phyloP scores from a whole-genome alignment of 1,140 invertebrate species.

The Arctopsyche grandis region DNA sequence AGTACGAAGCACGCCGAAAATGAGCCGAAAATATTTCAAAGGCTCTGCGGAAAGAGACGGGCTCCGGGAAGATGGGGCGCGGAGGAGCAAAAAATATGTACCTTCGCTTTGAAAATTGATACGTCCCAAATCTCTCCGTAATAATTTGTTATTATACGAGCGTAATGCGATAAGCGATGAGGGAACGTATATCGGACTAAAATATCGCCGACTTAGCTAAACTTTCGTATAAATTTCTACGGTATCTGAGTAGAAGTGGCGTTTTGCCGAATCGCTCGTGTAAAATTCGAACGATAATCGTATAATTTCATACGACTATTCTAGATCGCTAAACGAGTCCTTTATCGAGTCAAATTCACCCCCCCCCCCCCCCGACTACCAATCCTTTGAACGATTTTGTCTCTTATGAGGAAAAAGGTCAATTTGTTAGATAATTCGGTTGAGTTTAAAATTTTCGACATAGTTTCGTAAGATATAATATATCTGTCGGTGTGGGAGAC shows the following conservation, averaged over 20 bases:
- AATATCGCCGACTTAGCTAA: conserved; percentile 24
- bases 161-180: conserved; percentile 22
- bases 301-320: conserved; percentile 10
- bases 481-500: not conserved
- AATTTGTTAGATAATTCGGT: too few relatives aligned
- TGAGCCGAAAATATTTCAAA: conserved; percentile 11
- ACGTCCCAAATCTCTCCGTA: conserved; percentile 21
- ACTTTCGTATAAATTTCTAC: conserved; percentile 13
- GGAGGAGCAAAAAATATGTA: not conserved
- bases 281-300: conserved; percentile 17
- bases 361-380: not conserved
- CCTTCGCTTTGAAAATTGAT: conserved; percentile 12
- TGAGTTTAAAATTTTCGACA: not conserved
- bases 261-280: conserved; percentile 15
- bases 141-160: conserved; percentile 22
- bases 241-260: not conserved
- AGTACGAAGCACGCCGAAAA: not conserved
- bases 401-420: too few relatives aligned
- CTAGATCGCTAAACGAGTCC: not conserved
- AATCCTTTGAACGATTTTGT: not conserved
- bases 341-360: too few relatives aligned
- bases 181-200: conserved; percentile 6
- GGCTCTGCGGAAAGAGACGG: not conserved
- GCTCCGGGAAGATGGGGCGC: not conserved
- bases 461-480: not conserved